Conservation (phyloP, 2,888 invertebrate genomes). For the Heliconius sara region DNA sequence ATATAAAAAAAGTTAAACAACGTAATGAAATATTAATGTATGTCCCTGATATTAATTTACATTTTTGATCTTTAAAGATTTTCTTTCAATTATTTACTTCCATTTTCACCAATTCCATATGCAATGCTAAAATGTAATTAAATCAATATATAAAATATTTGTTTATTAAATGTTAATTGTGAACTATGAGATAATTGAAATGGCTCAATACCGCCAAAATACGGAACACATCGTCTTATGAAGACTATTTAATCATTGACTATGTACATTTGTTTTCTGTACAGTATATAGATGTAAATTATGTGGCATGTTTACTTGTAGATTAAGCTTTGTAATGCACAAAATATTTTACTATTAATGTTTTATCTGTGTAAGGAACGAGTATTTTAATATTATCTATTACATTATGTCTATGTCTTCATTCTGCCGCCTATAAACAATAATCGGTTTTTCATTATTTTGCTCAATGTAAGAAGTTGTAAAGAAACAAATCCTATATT, state of each 20-base stretch:
- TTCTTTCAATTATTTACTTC: constrained; percentile 14
- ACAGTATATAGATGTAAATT: constrained; percentile 68
- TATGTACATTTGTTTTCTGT: constrained; percentile 68
- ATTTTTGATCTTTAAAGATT: neutral
- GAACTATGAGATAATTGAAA: neutral
- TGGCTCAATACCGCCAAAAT: constrained; percentile 15
- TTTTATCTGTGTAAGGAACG: constrained; percentile 42
- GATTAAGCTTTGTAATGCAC: constrained; percentile 70
- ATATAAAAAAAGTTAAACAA: neutral
- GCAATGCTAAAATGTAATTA: neutral
- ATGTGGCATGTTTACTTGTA: constrained; percentile 70
- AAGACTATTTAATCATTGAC: constrained; percentile 54
- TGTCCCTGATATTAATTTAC: too few species aligned
- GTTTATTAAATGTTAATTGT: neutral
- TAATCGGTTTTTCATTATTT: constrained; percentile 19
- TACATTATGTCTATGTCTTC: constrained; percentile 35
- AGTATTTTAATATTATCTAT: constrained; percentile 44
- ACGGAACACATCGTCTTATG: constrained; percentile 46
- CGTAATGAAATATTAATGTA: neutral
- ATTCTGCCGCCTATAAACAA: constrained; percentile 33
- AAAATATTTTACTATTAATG: constrained; percentile 55
- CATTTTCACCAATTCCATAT: neutral
- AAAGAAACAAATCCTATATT: neutral
- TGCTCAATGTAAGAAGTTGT: constrained; percentile 1
- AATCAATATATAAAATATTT: neutral